phyloP scores from a whole-genome alignment of 2,888 invertebrate genomes.

The Dyspetes luteomarginatus region DNA sequence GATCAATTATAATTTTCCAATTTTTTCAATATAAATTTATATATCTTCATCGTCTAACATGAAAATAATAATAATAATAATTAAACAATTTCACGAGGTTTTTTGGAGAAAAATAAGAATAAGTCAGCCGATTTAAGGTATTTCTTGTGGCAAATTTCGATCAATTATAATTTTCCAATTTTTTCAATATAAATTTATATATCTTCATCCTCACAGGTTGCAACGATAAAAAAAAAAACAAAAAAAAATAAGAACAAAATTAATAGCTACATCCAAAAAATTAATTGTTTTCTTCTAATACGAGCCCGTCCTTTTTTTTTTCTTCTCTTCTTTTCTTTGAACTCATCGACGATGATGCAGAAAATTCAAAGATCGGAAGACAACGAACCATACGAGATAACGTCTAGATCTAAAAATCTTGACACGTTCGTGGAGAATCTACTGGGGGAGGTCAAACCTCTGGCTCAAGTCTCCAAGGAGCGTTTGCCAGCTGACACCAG shows the following conservation, averaged over 20 bases:
- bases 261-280: background rate
- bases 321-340: slow-evolving; percentile 54
- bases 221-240: background rate
- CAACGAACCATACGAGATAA: slow-evolving; percentile 87
- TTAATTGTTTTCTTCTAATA: slow-evolving; percentile 34
- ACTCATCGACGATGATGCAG: slow-evolving; percentile 74
- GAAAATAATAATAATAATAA: too few relatives aligned
- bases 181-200: background rate
- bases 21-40: too few relatives aligned
- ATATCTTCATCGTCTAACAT: too few relatives aligned
- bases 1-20: too few relatives aligned
- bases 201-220: background rate
- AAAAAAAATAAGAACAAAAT: background rate
- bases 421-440: slow-evolving; percentile 90
- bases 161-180: too few relatives aligned
- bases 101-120: too few relatives aligned
- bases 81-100: too few relatives aligned
- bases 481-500: slow-evolving; percentile 87
- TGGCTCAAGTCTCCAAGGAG: slow-evolving; percentile 85
- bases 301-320: slow-evolving; percentile 38
- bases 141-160: too few relatives aligned
- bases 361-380: slow-evolving; percentile 84
- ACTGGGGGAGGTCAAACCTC: slow-evolving; percentile 87
- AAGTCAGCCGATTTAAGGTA: too few relatives aligned
- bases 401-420: slow-evolving; percentile 89